These are phyloP conservation scores for Hofmannophila pseudospretella DNA, from an alignment of 2,888 invertebrate genomes.

Conservation along the genomic window DNA sequence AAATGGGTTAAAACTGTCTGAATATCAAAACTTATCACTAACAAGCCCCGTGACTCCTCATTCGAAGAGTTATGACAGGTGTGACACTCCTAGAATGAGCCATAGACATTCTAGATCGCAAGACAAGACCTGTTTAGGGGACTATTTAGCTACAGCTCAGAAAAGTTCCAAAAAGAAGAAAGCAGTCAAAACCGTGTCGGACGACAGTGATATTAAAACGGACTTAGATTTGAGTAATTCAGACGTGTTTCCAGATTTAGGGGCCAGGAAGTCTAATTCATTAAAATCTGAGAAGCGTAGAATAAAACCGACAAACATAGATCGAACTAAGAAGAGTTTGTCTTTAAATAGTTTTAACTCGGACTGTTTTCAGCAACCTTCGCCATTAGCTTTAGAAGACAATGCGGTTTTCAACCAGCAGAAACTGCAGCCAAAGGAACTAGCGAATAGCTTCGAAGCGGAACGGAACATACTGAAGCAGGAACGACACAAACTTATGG, in stretches of 20 bases:
- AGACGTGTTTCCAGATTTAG: conserved; percentile 64
- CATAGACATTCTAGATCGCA: conserved; percentile 43
- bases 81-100: conserved; percentile 17
- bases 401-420: conserved; percentile 58
- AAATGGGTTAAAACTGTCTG: conserved; percentile 38
- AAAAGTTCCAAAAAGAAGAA: conserved; percentile 51
- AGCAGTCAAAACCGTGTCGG: conserved; percentile 42
- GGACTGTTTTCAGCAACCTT: conserved; percentile 52
- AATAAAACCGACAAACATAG: conserved; percentile 75
- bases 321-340: conserved; percentile 34
- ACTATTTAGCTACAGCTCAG: conserved; percentile 48
- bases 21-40: conserved; percentile 35
- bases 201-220: conserved; percentile 42
- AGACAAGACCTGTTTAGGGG: conserved; percentile 61
- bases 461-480: conserved; percentile 64
- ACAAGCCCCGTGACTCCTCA: conserved; percentile 55
- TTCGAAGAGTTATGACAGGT: conserved; percentile 24
- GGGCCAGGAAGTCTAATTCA: conserved; percentile 54
- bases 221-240: conserved; percentile 59
- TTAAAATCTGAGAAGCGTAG: conserved; percentile 52
- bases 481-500: conserved; percentile 64
- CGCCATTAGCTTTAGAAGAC: conserved; percentile 46
- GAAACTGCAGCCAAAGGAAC: conserved; percentile 47
- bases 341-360: conserved; percentile 55
- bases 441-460: conserved; percentile 45